Conservation (phyloP, 2,797 vertebrate genomes). For the Sebastes nivosus region DNA sequence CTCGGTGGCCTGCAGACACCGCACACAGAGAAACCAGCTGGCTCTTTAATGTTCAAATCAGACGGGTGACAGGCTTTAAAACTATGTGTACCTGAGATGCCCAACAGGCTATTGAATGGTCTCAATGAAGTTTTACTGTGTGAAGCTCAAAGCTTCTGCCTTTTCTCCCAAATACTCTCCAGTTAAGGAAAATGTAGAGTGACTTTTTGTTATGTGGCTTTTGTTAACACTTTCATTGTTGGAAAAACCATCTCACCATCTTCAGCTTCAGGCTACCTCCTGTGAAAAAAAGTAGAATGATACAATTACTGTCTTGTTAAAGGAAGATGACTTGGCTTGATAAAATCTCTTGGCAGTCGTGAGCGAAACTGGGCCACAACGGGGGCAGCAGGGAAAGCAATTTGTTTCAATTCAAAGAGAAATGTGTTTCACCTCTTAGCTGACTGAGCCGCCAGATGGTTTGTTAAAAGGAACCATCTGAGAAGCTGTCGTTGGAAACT, state of each 20-base stretch:
- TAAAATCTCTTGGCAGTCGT: constrained; percentile 5
- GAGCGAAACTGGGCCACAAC: constrained; percentile 21
- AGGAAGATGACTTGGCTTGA: constrained; percentile 26
- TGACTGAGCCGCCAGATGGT: not conserved
- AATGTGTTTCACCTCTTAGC: not conserved
- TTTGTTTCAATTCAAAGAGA: constrained; percentile 38
- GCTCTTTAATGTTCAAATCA: constrained; percentile 13
- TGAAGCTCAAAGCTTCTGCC: not conserved
- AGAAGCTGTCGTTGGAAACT: not conserved
- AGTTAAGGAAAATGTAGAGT: not conserved
- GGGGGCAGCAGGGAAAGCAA: constrained; percentile 9
- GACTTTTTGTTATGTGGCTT: constrained; percentile 11
- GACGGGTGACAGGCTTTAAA: not conserved
- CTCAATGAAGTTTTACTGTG: not conserved
- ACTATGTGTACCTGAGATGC: not conserved
- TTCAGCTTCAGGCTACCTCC: not conserved
- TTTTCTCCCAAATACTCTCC: not conserved
- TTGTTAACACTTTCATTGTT: constrained; percentile 1
- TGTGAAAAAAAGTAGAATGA: not conserved
- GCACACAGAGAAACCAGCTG: constrained; percentile 30
- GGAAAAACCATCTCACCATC: not conserved
- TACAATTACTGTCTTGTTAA: constrained; percentile 6
- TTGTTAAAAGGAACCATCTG: not conserved
- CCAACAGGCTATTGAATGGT: not conserved
- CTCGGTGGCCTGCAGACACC: constrained; percentile 16